Evolutionary conservation across 2,797 vertebrate species (phyloP), one percentile per base, ranked within the genome.

Genomic region (Hozukius guyotensis): DNA sequence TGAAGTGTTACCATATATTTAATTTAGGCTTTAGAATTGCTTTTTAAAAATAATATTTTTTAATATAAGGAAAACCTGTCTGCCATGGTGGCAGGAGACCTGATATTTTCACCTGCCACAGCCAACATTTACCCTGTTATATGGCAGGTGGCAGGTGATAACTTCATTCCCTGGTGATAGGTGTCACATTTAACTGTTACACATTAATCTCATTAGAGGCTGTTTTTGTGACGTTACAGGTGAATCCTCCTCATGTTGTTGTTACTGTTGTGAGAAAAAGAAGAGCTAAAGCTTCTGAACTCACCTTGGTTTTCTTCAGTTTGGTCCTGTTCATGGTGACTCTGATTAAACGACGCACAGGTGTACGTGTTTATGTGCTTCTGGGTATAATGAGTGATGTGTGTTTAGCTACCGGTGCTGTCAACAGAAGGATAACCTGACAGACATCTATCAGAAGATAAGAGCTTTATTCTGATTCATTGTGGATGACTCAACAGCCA

Each of bases 261-360:
- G 5, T 3, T 12, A 3, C 2, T 29, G 27, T 27, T 29, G 14
- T 2, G n/a, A 46, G 6, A 25, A 57, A 22, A 36, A 14, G 10
- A 52, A 4, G 6, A 13, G 5, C 4, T 31, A 0, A 32, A 60
- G 7, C 14, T 8, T 0, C 46, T 49, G 18, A 10, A 69, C 92
- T 86, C 62, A 95, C 94, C 90, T 64, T 78, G 9, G 69, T 11
- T 38, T 81, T 94, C 88, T 84, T 93, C 49, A 91, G 52, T 12
- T 89, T 93, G 63, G 67, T 85, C 75, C 81, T 86, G 69, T 87
- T 87, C 94, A 94, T 94, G 63, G 5, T 81, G 76, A 16, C 22
- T 49, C 8, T 29, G 18, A 8, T 32, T 13, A 12, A 53, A 29
- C 31, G n/a, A 6, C 20, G 25, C 52, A 0, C 62, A 27, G 8